A percentile compares a stretch with the other conserved stretches of the same genome.
Conservation (phyloP, 2,888 invertebrate species). For the Patella depressa region DNA sequence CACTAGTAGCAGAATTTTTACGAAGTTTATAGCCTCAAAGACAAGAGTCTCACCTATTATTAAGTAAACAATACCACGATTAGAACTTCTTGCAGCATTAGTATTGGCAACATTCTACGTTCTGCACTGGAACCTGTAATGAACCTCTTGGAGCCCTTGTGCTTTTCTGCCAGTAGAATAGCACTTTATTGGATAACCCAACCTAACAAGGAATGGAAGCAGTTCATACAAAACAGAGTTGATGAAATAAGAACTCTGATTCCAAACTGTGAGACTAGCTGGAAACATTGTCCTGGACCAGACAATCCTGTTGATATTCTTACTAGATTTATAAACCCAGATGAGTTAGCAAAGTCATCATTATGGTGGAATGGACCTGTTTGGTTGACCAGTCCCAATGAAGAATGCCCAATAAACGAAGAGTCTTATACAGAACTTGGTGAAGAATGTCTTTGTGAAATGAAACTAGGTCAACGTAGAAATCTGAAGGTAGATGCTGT, state of each 20-base stretch:
- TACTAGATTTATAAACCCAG: not conserved
- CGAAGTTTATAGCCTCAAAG: not conserved
- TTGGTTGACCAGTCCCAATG: not conserved
- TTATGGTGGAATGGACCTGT: slow-evolving; percentile 1
- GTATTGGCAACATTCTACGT: not conserved
- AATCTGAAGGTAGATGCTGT: not conserved
- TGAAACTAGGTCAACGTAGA: not conserved
- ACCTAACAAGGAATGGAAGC: slow-evolving; percentile 5
- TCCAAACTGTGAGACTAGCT: not conserved
- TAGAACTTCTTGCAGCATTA: not conserved
- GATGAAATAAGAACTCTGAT: not conserved
- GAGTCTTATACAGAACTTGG: not conserved
- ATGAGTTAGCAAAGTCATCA: not conserved
- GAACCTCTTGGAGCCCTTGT: not conserved
- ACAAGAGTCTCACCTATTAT: not conserved
- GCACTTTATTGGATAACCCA: too few relatives aligned
- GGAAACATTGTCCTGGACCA: slow-evolving; percentile 2
- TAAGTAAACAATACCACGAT: not conserved
- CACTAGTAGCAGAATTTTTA: not conserved
- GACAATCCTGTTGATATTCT: not conserved
- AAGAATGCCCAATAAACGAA: not conserved
- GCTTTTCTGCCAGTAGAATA: too few relatives aligned
- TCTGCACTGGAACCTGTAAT: not conserved
- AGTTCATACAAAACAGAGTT: not conserved
- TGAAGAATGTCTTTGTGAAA: not conserved